Percentiles rank a stretch among this genome's conserved stretches.
Conservation (phyloP, 2,113 vertebrate species). For the Chaenocephalus aceratus region DNA sequence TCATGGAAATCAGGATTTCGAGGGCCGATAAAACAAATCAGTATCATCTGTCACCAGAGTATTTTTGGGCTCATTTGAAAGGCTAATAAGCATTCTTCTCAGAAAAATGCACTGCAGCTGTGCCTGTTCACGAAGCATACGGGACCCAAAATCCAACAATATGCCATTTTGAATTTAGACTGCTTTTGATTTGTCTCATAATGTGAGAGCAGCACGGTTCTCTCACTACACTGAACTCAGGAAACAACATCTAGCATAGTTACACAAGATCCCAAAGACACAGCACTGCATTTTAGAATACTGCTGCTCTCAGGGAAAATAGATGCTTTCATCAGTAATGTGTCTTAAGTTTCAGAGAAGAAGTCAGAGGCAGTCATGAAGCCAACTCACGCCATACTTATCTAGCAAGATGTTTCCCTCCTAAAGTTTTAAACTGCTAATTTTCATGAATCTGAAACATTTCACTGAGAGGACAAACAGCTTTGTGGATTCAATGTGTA, state of each 20-base stretch:
- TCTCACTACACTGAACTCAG: slow-evolving; percentile 20
- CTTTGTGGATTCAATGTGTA: slow-evolving; percentile 7
- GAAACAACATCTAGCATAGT: slow-evolving; percentile 35
- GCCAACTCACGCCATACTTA: slow-evolving; percentile 8
- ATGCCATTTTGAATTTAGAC: slow-evolving; percentile 43
- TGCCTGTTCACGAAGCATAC: slow-evolving; percentile 5
- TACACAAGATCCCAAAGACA: slow-evolving; percentile 50
- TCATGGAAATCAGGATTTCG: slow-evolving; percentile 49
- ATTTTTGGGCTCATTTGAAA: slow-evolving; percentile 44
- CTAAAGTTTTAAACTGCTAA: neutral
- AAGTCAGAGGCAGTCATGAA: slow-evolving; percentile 19
- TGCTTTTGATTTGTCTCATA: slow-evolving; percentile 57
- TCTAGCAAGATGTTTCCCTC: neutral
- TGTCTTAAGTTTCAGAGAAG: slow-evolving; percentile 15
- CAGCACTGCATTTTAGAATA: slow-evolving; percentile 18
- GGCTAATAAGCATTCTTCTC: slow-evolving; percentile 38
- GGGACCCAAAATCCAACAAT: slow-evolving; percentile 44
- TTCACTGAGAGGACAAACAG: slow-evolving; percentile 5
- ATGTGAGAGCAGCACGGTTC: slow-evolving; percentile 21
- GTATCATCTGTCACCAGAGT: slow-evolving; percentile 56
- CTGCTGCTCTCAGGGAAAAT: slow-evolving; percentile 17
- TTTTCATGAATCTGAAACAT: slow-evolving; percentile 27
- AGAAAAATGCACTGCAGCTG: slow-evolving; percentile 47
- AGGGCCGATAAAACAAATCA: slow-evolving; percentile 64
- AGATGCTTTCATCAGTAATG: slow-evolving; percentile 29